A percentile compares a stretch with the other conserved stretches of the same genome.
phyloP scores from a whole-genome alignment of 1,140 invertebrate species.

The Drosophila azteca region DNA sequence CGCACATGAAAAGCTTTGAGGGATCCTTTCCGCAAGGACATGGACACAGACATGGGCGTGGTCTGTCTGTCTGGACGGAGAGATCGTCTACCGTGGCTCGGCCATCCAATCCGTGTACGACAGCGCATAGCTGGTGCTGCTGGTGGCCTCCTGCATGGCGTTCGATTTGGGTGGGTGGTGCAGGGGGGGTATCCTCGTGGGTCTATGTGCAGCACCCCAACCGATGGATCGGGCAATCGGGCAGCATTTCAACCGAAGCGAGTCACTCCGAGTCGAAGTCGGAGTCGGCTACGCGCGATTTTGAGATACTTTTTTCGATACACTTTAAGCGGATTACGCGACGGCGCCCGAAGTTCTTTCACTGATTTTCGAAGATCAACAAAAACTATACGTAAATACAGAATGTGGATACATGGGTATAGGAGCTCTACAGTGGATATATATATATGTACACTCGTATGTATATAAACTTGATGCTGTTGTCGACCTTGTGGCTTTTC shows the following conservation, averaged over 20 bases:
- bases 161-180: background rate
- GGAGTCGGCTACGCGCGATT: conserved; percentile 7
- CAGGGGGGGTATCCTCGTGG: background rate
- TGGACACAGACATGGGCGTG: conserved; percentile 13
- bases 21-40: conserved; percentile 28
- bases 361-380: conserved; percentile 32
- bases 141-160: conserved; percentile 68
- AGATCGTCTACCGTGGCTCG: conserved; percentile 58
- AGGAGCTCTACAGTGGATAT: conserved; percentile 1
- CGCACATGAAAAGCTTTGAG: background rate
- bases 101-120: conserved; percentile 71
- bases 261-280: too few species aligned
- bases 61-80: conserved; percentile 29
- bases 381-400: conserved; percentile 42
- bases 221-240: conserved; percentile 20
- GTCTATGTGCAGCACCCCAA: conserved; percentile 7
- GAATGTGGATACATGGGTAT: conserved; percentile 21
- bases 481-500: conserved; percentile 82
- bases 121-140: conserved; percentile 53
- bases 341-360: conserved; percentile 26
- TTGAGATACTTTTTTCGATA: conserved; percentile 17
- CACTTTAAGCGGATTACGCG: conserved; percentile 55
- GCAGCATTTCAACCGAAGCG: conserved; percentile 18
- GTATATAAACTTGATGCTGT: conserved; percentile 79
- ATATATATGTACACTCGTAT: conserved; percentile 19